A percentile compares a stretch with the other conserved stretches of the same genome.
Evolutionary conservation across 2,113 vertebrate species (phyloP).

Genomic region (Phoenicopterus ruber): DNA sequence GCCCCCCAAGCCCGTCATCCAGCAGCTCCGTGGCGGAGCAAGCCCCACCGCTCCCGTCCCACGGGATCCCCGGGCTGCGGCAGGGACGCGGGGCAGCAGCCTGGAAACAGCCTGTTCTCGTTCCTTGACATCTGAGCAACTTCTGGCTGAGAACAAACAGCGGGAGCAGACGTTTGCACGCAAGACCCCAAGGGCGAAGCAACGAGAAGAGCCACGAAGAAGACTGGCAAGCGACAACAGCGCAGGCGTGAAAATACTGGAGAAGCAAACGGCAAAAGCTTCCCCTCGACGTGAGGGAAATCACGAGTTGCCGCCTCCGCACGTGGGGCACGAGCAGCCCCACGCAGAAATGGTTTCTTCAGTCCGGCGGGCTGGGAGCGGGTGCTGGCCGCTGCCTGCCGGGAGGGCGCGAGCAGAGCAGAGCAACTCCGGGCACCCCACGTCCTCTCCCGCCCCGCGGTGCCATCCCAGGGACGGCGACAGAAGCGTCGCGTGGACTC

Average conservation of each 20-base stretch:
- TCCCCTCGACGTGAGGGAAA: not conserved
- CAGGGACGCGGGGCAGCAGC: not conserved
- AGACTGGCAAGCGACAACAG: not conserved
- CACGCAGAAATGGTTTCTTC: not conserved
- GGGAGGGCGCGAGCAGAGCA: not conserved
- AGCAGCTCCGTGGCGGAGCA: not conserved
- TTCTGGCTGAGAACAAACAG: not conserved
- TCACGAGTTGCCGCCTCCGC: not conserved
- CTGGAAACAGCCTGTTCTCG: not conserved
- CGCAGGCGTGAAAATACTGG: not conserved
- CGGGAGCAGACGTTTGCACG: not conserved
- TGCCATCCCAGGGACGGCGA: not conserved
- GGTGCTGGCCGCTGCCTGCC: not conserved
- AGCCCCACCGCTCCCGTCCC: accelerated
- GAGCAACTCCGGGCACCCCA: no score
- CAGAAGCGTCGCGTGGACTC: not conserved
- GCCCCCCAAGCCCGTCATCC: not conserved
- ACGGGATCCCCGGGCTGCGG: not conserved
- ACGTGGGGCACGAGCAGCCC: not conserved
- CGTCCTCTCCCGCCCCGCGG: not conserved
- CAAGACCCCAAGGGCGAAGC: not conserved
- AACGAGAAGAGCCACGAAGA: accelerated
- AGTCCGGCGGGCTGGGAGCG: accelerated
- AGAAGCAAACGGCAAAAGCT: not conserved
- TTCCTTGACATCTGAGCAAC: not conserved